Conservation (phyloP, 2,888 invertebrate genomes). For the Lithosia quadra region DNA sequence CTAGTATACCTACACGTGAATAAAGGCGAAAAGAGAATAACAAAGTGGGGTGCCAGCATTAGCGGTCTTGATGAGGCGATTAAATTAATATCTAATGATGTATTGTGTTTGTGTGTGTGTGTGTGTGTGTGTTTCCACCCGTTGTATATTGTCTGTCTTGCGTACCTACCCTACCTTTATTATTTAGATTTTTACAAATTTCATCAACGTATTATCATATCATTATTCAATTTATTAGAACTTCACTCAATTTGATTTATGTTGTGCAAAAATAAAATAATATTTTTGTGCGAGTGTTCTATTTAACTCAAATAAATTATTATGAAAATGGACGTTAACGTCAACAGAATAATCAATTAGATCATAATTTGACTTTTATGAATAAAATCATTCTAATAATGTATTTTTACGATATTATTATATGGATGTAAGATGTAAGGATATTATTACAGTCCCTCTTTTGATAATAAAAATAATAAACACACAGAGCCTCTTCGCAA, state of each 20-base stretch:
- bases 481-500: not conserved
- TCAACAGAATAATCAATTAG: constrained; percentile 3
- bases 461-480: not conserved
- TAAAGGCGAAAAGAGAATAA: too few species aligned
- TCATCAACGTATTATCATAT: not conserved
- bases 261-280: not conserved
- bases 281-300: not conserved
- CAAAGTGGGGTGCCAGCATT: too few species aligned
- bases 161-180: too few species aligned
- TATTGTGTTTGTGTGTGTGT: too few species aligned
- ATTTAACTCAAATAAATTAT: not conserved
- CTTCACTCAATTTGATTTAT: not conserved
- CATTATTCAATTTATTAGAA: not conserved
- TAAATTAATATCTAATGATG: too few species aligned
- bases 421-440: not conserved
- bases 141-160: not conserved
- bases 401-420: constrained; percentile 3
- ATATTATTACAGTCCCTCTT: not conserved
- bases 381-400: not conserved
- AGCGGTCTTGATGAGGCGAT: too few species aligned
- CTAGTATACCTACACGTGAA: too few species aligned
- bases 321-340: constrained; percentile 4
- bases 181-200: not conserved
- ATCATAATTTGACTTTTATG: not conserved
- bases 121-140: not conserved